Percentiles rank a stretch among this genome's conserved stretches.
These are phyloP conservation scores for Dendrocincla fuliginosa DNA, from an alignment of 2,797 vertebrate genomes.

Conservation along the genomic window DNA sequence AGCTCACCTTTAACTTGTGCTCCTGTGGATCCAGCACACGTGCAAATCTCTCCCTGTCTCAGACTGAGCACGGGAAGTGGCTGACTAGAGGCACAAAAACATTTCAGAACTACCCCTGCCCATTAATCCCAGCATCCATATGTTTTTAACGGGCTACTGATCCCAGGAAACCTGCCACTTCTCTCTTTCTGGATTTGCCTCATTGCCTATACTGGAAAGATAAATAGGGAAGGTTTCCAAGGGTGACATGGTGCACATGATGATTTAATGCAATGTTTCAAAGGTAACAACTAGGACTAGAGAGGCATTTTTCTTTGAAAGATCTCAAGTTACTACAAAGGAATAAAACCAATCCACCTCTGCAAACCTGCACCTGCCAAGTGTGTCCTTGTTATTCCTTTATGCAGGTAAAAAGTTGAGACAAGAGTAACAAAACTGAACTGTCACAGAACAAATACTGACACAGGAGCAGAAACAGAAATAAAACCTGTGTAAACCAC, in stretches of 20 bases:
- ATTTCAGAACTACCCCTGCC: neutral
- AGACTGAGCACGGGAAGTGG: neutral
- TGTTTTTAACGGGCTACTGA: neutral
- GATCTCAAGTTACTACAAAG: neutral
- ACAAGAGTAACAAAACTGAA: neutral
- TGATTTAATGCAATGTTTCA: neutral
- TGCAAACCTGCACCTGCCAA: neutral
- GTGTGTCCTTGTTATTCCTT: neutral
- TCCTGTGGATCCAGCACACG: neutral
- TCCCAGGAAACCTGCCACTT: neutral
- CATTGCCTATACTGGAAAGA: neutral
- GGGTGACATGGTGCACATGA: neutral
- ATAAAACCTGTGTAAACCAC: neutral
- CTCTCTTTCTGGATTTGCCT: neutral
- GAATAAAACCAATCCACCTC: neutral
- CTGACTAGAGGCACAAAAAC: neutral
- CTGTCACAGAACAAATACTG: neutral
- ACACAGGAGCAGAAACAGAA: neutral
- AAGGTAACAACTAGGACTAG: neutral
- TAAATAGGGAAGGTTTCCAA: neutral
- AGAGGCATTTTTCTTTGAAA: neutral
- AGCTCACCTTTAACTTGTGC: neutral
- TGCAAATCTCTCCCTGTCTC: neutral
- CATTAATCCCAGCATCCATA: neutral
- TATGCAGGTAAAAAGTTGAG: neutral